Evolutionary conservation across 2,888 invertebrate species (phyloP), one percentile per base, ranked within the genome.

Genomic region (Odontocerum albicorne): DNA sequence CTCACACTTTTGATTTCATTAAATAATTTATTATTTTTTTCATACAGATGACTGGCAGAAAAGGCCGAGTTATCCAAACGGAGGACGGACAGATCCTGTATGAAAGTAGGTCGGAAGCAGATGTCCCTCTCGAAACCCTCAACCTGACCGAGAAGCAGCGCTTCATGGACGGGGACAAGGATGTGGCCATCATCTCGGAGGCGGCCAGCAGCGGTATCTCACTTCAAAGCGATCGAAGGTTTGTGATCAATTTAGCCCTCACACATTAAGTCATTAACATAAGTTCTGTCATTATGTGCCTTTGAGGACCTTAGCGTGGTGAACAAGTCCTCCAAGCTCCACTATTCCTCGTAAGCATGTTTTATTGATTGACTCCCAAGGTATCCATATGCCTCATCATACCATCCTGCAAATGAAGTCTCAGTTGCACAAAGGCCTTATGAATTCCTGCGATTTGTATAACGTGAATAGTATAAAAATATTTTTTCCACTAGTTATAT

Each of bases 41-140:
- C n/a, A n/a, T n/a, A n/a, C n/a, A 88, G 85, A 99, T 99, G 99
- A 99, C 99, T 0, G 99, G 99, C 0, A 83, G 98, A 47, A 95
- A 96, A 66, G 96, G 96, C 0, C 79, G 84, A 50, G 95, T 97
- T 31, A 92, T 96, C 1, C 93, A 93, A 66, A 92, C 90, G 1
- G 95, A 96, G 62, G 92, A 95, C 65, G 96, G 96, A 0, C 85
- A 86, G 64, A 92, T 98, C 64, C 88, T 89, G 64, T 98, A 98
- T 72, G 96, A 98, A 75, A 91, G 92, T 47, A 84, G 98, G 19
- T 92, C 94, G 1, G 98, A 98, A 69, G 84, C 86, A 1, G 98
- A 99, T 73, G 95, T 96, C 35, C 95, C 98, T 1, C 78, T 99
- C 22, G 99, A 99, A 79, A 93, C 96, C 1, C 83, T 99, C 55